phyloP scores from a whole-genome alignment of 2,113 vertebrate genomes.

The Neogale vison region DNA sequence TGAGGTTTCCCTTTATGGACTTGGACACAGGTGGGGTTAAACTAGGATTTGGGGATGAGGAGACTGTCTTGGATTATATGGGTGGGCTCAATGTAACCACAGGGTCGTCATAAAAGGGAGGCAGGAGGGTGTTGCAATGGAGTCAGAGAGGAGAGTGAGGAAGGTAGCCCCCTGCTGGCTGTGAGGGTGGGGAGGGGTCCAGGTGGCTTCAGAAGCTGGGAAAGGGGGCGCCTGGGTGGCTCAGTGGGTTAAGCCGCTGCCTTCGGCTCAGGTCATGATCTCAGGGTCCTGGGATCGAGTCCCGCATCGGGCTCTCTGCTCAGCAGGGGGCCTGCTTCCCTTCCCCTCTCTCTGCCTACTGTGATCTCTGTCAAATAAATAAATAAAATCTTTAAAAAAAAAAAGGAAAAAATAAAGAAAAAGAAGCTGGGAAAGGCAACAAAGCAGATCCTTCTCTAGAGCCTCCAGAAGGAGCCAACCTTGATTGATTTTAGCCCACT shows the following conservation, averaged over 20 bases:
- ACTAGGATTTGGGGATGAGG: not conserved
- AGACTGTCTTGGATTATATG: not conserved
- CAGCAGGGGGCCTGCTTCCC: too few relatives aligned
- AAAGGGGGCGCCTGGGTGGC: too few relatives aligned
- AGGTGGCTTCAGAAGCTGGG: not conserved
- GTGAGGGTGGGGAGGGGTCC: too few relatives aligned
- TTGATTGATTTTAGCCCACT: not conserved
- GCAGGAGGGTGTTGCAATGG: not conserved
- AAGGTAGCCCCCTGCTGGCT: not conserved
- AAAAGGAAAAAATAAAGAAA: too few relatives aligned
- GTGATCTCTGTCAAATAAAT: too few relatives aligned
- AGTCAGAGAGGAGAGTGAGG: not conserved
- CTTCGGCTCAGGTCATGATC: too few relatives aligned
- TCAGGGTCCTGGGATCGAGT: too few relatives aligned
- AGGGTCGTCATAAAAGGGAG: not conserved
- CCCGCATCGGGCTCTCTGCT: too few relatives aligned
- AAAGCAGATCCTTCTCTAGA: not conserved
- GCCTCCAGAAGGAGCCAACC: not conserved
- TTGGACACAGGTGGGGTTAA: not conserved
- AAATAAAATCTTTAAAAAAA: too few relatives aligned
- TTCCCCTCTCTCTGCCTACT: too few relatives aligned
- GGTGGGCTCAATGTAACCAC: not conserved
- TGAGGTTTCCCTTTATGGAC: not conserved
- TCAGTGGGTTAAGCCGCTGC: too few relatives aligned
- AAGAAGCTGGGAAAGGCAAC: too few relatives aligned